These are phyloP conservation scores for Triplophysa dalaica DNA, from an alignment of 2,113 vertebrate species.

Conservation along the genomic window DNA sequence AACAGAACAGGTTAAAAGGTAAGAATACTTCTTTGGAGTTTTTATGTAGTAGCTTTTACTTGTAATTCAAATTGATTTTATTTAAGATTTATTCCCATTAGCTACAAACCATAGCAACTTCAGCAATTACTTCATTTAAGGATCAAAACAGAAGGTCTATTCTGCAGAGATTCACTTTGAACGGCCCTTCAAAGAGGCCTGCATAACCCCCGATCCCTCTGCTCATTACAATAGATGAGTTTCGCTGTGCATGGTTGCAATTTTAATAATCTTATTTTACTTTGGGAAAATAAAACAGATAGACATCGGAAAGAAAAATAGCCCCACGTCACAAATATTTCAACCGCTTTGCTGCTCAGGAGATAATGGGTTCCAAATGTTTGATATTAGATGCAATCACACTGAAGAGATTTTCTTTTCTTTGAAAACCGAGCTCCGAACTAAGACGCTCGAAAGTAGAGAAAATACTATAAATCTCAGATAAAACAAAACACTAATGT, in stretches of 20 bases:
- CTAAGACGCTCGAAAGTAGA: conserved; percentile 44
- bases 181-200: conserved; percentile 61
- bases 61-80: not conserved
- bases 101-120: conserved; percentile 23
- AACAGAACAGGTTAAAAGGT: not conserved
- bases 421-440: conserved; percentile 30
- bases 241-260: conserved; percentile 71
- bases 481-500: conserved; percentile 26
- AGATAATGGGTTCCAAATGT: conserved; percentile 63
- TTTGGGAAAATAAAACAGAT: conserved; percentile 67
- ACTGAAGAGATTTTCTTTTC: conserved; percentile 39
- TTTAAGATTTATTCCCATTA: not conserved
- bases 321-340: conserved; percentile 66
- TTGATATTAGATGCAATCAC: conserved; percentile 63
- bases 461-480: conserved; percentile 55
- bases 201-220: conserved; percentile 54
- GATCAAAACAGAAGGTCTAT: conserved; percentile 60
- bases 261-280: conserved; percentile 72
- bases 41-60: conserved; percentile 14
- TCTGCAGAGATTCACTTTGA: conserved; percentile 53
- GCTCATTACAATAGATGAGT: conserved; percentile 62
- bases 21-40: not conserved
- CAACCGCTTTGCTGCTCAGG: conserved; percentile 50
- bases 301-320: conserved; percentile 67
- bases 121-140: conserved; percentile 17